Evolutionary conservation across 1,140 invertebrate genomes (phyloP), one percentile per base, ranked within the genome.

Genomic region (Trichonephila clavata): DNA sequence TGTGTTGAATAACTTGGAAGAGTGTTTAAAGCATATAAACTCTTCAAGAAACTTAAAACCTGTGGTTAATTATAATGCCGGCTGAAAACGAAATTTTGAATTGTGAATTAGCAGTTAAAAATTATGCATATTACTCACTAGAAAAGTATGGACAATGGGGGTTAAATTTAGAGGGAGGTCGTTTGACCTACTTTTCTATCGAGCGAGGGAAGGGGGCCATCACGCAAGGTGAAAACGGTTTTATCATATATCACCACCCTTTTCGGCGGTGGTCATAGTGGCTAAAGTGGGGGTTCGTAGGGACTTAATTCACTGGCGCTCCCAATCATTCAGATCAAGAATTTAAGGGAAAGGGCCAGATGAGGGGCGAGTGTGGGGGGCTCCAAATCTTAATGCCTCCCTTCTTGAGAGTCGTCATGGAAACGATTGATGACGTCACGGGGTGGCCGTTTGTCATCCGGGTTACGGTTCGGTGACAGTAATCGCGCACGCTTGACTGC

Each of bases 351-450:
- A 84, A 84, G 91, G 91, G 39, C 81, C 81, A 86, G 83, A 86
- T 86, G 83, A 92, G 61, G 60, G 90, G 80, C 21, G 27, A 43
- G 87, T 14, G 87, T 16, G 43, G 81, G 89, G 89, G 71, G 18
- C 63, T 86, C 24, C 61, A 86, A 92, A 92, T 92, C 91, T 92
- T 92, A 92, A 92, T 92, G 91, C 91, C 77, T 83, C 91, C 91
- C 91, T 92, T 86, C 91, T 92, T 60, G 71, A 92, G 91, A 92
- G 91, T 92, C 81, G 91, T 92, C 91, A 92, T 92, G 91, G 91
- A 92, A 92, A 92, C 91, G 91, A 92, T 92, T 92, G 91, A 92
- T 92, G 91, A 92, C 91, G 91, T 92, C 91, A 92, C 81, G 65
- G 91, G 61, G 91, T 92, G 91, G 91, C 91, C 91, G 91, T 92